Percentiles rank a stretch among this genome's conserved stretches.
phyloP scores from a whole-genome alignment of 1,140 invertebrate genomes.

The Drosophila littoralis region DNA sequence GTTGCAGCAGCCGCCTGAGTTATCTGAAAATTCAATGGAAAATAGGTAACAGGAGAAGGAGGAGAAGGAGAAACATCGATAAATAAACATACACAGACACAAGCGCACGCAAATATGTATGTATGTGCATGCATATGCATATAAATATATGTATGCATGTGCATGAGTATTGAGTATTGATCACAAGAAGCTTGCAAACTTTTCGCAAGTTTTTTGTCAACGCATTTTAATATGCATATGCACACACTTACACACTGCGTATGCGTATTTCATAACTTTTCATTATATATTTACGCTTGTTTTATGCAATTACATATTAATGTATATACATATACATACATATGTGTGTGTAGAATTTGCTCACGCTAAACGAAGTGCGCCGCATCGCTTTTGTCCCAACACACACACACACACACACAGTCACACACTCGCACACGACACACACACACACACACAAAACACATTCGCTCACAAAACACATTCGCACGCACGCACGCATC shows the following conservation, averaged over 20 bases:
- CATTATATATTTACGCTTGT: not conserved
- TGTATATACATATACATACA: not conserved
- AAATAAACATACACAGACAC: conserved; percentile 34
- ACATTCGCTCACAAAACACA: conserved; percentile 13
- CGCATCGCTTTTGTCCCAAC: conserved; percentile 38
- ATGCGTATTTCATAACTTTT: conserved; percentile 2
- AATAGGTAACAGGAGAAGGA: conserved; percentile 34
- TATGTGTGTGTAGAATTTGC: conserved; percentile 17
- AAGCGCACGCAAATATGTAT: conserved; percentile 12
- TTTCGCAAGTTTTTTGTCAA: conserved; percentile 4
- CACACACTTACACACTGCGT: conserved; percentile 2
- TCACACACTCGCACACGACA: not conserved
- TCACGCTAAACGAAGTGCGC: conserved; percentile 39
- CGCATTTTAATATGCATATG: not conserved
- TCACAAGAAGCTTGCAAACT: conserved; percentile 54
- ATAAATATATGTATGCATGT: conserved; percentile 5
- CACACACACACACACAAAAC: conserved; percentile 3
- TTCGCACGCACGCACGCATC: conserved; percentile 47
- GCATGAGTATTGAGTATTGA: conserved; percentile 21
- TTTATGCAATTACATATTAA: conserved; percentile 36
- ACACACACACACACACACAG: conserved; percentile 12
- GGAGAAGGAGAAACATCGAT: conserved; percentile 44
- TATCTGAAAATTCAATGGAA: conserved; percentile 40
- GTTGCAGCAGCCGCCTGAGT: conserved; percentile 33
- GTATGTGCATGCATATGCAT: conserved; percentile 1